Evolutionary conservation across 1,140 invertebrate species (phyloP).

Genomic region (Meloidogyne floridensis): DNA sequence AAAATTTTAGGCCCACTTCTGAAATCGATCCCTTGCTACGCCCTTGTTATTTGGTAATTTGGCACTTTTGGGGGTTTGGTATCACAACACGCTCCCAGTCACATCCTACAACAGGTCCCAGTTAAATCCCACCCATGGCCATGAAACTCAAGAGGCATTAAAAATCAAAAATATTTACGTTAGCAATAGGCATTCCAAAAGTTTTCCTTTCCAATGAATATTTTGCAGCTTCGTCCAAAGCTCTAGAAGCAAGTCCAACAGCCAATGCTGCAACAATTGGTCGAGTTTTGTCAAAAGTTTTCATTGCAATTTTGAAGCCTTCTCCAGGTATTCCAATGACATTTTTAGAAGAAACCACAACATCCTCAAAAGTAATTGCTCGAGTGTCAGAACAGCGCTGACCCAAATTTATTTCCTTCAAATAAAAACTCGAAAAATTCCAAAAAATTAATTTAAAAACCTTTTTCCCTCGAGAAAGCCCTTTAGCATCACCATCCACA

Average conservation of each 20-base stretch:
- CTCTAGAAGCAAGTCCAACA: conserved; percentile 84
- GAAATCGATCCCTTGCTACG: too few species aligned
- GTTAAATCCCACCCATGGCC: too few species aligned
- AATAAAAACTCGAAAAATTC: conserved; percentile 4
- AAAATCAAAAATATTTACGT: conserved; percentile 42
- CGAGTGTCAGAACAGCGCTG: conserved; percentile 92
- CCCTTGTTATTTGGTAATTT: too few species aligned
- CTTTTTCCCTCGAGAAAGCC: conserved; percentile 85
- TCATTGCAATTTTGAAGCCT: conserved; percentile 62
- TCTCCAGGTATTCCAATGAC: conserved; percentile 58
- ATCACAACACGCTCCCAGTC: too few species aligned
- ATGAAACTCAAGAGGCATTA: too few species aligned
- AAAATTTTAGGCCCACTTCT: too few species aligned
- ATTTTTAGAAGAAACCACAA: conserved; percentile 75
- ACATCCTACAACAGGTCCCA: too few species aligned
- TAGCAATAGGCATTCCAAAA: conserved; percentile 82
- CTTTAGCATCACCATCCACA: conserved; percentile 84
- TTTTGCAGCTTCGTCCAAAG: conserved; percentile 87
- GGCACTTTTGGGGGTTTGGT: too few species aligned
- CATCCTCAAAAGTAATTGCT: conserved; percentile 95
- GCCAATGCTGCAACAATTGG: conserved; percentile 76
- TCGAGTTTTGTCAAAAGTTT: conserved; percentile 64
- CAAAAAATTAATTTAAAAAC: conserved; percentile 67
- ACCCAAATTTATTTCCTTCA: conserved; percentile 76
- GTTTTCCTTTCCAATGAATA: conserved; percentile 90